Evolutionary conservation across 2,888 invertebrate species (phyloP), one percentile per base, ranked within the genome.

Genomic region (Callinectes sapidus): DNA sequence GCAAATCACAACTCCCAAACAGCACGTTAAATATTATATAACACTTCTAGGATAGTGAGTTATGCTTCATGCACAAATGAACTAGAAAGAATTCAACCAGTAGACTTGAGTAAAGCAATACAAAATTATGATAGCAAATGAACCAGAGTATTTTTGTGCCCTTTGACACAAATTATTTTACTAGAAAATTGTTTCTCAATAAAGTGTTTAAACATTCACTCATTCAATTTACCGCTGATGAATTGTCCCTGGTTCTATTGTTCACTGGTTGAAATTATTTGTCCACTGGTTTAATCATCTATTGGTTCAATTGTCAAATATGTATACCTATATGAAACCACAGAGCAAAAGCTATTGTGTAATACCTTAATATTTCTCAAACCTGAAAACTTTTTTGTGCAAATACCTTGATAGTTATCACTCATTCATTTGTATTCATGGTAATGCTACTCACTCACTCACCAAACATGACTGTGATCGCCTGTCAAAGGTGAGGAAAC

Each of bases 351-450:
- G 35, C 88, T 32, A 39, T 23, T 66, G 61, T 14, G 61, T 61
- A 55, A 89, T 89, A 55, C 5, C 39, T 10, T 18, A 66, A 54
- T 35, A 66, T 42, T 55, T n/a, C 6, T 66, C 61, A 35, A 23
- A 61, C 23, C 23, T 89, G 61, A 66, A n/a, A 66, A 66, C 35
- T 81, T 81, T 32, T 16, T 81, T 81, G 81, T 81, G 81, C 81
- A 71, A 81, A 81, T 81, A 81, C 35, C 35, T 81, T 28, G 71
- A 35, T 81, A 13, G 23, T 18, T 35, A 35, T 81, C 18, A 14
- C 81, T 81, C 35, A 81, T 16, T 32, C 32, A 81, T 16, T 35
- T 0, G 81, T 81, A 81, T 35, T 35, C 16, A 14, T 13, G 81
- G 35, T 81, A 5, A 16, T 35, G 35, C 35, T 81, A 16, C 35